Evolutionary conservation across 2,888 invertebrate genomes (phyloP).

Genomic region (Acanthosepion pharaonis): DNA sequence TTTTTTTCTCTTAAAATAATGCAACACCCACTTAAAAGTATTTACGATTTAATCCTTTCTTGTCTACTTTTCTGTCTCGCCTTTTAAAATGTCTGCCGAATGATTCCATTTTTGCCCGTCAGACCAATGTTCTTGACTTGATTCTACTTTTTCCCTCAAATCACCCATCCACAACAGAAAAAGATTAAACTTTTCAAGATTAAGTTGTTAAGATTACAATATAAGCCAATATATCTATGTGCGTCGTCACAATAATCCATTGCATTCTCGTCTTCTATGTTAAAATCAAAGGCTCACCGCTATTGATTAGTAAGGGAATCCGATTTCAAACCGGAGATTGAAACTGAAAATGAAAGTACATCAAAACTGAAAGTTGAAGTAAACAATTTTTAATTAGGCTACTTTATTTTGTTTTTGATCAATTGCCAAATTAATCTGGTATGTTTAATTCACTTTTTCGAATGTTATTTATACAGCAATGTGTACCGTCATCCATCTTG

Average conservation of each 20-base stretch:
- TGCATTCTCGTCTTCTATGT: not conserved
- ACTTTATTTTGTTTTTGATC: not conserved
- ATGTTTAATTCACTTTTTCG: not conserved
- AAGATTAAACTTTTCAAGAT: not conserved
- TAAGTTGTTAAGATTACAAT: not conserved
- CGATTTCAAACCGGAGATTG: not conserved
- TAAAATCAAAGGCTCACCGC: not conserved
- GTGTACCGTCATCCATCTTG: no score
- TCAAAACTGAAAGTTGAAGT: not conserved
- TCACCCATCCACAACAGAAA: not conserved
- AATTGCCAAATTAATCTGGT: not conserved
- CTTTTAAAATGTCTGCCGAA: not conserved
- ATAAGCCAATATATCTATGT: not conserved
- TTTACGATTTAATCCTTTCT: not conserved
- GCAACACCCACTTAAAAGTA: not conserved
- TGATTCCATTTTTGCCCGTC: not conserved
- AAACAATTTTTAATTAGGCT: not conserved
- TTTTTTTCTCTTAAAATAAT: not conserved
- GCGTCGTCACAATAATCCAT: not conserved
- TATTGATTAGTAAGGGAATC: not conserved
- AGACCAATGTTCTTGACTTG: not conserved
- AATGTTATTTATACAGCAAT: no score
- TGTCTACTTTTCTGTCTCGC: not conserved
- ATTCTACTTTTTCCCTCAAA: not conserved
- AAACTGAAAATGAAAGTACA: not conserved